Evolutionary conservation across 2,888 invertebrate genomes (phyloP).

Genomic region (Ormyrus pomaceus): DNA sequence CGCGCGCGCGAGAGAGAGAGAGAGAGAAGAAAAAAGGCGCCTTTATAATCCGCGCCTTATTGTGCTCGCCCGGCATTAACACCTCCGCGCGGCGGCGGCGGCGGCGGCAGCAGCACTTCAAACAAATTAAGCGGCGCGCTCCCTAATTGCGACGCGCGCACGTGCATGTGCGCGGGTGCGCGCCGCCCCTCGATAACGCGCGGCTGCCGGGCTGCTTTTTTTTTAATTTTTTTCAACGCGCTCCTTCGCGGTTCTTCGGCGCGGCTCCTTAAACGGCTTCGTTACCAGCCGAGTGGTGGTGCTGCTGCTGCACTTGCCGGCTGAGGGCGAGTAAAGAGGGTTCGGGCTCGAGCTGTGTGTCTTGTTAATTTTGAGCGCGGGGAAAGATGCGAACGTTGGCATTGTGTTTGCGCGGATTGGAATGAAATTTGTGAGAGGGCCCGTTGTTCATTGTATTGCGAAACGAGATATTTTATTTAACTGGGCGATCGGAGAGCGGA

Average conservation of each 20-base stretch:
- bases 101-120: constrained; percentile 68
- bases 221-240: not conserved
- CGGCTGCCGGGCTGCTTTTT: constrained; percentile 11
- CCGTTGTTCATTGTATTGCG: no score
- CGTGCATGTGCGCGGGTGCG: not conserved
- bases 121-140: constrained; percentile 73
- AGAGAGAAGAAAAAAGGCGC: constrained; percentile 58
- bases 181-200: constrained; percentile 36
- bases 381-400: no score
- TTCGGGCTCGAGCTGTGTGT: no score
- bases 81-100: constrained; percentile 62
- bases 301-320: no score
- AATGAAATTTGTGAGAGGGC: no score
- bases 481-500: no score
- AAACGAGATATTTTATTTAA: no score
- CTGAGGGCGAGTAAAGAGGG: no score
- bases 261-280: not conserved
- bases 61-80: constrained; percentile 63
- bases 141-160: constrained; percentile 67
- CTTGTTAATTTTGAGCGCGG: no score
- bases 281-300: no score
- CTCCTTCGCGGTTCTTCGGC: not conserved
- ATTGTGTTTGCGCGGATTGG: no score
- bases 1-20: constrained; percentile 42
- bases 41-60: constrained; percentile 20